phyloP scores from a whole-genome alignment of 2,888 invertebrate genomes.

The Patella ulyssiponensis region DNA sequence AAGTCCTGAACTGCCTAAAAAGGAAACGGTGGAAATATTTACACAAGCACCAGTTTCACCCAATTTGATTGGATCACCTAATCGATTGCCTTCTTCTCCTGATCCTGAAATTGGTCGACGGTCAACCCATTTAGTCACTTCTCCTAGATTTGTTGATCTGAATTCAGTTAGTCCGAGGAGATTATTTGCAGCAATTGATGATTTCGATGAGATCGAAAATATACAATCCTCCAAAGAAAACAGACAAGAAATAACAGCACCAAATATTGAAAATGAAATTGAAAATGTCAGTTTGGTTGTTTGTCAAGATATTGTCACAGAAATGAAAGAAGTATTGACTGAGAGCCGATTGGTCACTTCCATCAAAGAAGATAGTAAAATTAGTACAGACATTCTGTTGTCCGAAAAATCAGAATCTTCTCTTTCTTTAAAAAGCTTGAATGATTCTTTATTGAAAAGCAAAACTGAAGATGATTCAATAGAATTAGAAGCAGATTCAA shows the following conservation, averaged over 20 bases:
- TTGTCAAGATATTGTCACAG: neutral
- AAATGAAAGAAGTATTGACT: neutral
- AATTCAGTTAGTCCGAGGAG: constrained; percentile 24
- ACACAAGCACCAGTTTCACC: constrained; percentile 30
- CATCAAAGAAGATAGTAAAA: too few species aligned
- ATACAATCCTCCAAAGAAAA: too few species aligned
- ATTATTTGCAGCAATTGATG: constrained; percentile 32
- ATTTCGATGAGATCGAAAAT: neutral
- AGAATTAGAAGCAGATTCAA: too few species aligned
- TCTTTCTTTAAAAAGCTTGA: too few species aligned
- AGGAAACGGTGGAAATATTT: constrained; percentile 11
- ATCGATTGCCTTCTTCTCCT: constrained; percentile 52
- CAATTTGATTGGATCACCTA: constrained; percentile 35
- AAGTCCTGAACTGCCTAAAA: neutral
- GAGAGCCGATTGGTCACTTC: too few species aligned
- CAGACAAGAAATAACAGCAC: too few species aligned
- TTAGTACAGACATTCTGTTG: too few species aligned
- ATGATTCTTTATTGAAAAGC: too few species aligned
- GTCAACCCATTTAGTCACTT: constrained; percentile 55
- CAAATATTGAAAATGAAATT: neutral
- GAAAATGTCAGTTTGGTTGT: neutral
- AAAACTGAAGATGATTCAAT: too few species aligned
- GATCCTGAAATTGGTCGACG: constrained; percentile 48
- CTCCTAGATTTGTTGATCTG: constrained; percentile 32
- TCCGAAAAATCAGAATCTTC: too few species aligned